These are phyloP conservation scores for Anisognathus igniventris DNA, from an alignment of 2,797 vertebrate genomes.

Conservation along the genomic window DNA sequence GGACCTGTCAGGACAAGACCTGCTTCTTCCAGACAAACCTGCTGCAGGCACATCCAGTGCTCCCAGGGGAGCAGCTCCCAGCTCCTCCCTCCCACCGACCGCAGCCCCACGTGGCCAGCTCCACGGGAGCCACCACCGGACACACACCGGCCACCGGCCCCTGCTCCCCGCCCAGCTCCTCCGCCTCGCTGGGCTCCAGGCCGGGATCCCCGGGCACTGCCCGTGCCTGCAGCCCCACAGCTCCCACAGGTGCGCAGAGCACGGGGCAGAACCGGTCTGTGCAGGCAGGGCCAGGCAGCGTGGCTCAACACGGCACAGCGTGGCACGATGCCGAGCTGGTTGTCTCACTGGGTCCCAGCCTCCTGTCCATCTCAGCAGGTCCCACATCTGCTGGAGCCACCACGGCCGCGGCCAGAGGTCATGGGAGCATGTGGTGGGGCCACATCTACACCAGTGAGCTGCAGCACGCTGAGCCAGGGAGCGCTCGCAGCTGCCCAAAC, in stretches of 20 bases:
- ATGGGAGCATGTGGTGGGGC: background rate
- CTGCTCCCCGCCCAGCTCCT: fast-evolving
- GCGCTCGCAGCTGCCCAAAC: background rate
- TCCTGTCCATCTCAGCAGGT: background rate
- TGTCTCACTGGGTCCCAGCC: background rate
- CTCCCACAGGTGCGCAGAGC: background rate
- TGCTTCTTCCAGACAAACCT: constrained; percentile 67
- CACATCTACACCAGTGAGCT: background rate
- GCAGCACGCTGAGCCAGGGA: background rate
- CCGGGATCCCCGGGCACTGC: fast-evolving
- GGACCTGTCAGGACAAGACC: constrained; percentile 64
- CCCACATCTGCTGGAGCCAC: background rate
- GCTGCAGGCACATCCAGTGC: constrained; percentile 21
- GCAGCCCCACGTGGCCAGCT: fast-evolving
- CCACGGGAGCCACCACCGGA: background rate
- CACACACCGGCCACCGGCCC: fast-evolving
- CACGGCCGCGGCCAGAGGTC: background rate
- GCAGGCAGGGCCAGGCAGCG: background rate
- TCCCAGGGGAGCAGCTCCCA: constrained; percentile 16
- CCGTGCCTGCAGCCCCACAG: background rate
- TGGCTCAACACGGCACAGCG: fast-evolving
- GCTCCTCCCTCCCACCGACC: constrained; percentile 26
- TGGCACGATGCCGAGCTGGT: background rate
- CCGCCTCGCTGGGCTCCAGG: fast-evolving
- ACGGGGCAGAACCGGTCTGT: background rate